These are phyloP conservation scores for Petrosia ficiformis DNA, from an alignment of 37 sponge, comb jelly and placozoan species.

Conservation along the genomic window DNA sequence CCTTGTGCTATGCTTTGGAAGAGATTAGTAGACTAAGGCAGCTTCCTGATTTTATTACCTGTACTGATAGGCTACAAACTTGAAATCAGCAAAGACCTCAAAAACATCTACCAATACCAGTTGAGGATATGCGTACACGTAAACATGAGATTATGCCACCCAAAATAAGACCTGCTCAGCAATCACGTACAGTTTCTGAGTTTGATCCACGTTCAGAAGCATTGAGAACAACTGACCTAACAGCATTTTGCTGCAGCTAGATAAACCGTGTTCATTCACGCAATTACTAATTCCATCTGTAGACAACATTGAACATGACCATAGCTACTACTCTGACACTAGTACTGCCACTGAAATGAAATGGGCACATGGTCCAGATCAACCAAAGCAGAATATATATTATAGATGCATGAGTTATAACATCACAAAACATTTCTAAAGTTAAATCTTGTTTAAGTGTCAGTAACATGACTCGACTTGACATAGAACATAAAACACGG, in stretches of 20 bases:
- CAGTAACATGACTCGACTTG: neutral
- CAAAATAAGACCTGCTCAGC: neutral
- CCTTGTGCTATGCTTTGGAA: slow-evolving; percentile 32
- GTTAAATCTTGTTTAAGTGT: no score
- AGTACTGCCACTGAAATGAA: neutral
- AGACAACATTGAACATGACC: no score
- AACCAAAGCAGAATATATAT: no score
- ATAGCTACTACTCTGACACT: no score
- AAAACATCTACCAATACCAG: slow-evolving; percentile 16
- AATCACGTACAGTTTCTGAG: slow-evolving; percentile 4
- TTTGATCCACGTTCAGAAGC: slow-evolving; percentile 38
- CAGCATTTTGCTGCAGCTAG: slow-evolving; percentile 5
- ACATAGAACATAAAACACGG: neutral
- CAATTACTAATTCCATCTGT: neutral
- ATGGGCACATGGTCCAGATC: neutral
- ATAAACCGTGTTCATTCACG: neutral
- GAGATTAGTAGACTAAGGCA: neutral
- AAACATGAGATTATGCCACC: neutral
- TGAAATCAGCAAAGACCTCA: slow-evolving; percentile 38
- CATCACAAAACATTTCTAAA: no score
- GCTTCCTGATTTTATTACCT: neutral
- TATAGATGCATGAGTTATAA: no score
- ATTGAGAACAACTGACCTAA: neutral
- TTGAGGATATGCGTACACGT: slow-evolving; percentile 13
- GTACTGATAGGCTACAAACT: slow-evolving; percentile 7